Evolutionary conservation across 2,797 vertebrate species (phyloP).

Genomic region (Micropoecilia bifurca): DNA sequence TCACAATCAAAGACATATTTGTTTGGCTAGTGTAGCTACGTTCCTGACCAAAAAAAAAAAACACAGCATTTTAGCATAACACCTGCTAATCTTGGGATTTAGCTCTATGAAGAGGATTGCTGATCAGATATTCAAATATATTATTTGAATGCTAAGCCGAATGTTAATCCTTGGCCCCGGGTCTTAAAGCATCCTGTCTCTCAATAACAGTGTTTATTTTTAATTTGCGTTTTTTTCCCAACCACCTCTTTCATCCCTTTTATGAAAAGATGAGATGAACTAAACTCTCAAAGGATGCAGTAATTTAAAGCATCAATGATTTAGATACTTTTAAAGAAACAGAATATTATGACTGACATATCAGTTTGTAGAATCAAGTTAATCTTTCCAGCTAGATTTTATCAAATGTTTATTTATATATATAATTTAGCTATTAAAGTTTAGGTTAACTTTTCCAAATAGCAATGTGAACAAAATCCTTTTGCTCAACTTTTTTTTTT

Average conservation of each 20-base stretch:
- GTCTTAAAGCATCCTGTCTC: slow-evolving; percentile 84
- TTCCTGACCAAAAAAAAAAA: slow-evolving; percentile 77
- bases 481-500: neutral
- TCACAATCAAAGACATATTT: slow-evolving; percentile 94
- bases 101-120: slow-evolving; percentile 83
- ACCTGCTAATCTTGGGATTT: slow-evolving; percentile 90
- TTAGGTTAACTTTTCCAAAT: neutral
- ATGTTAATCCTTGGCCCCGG: slow-evolving; percentile 86
- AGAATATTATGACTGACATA: slow-evolving; percentile 19
- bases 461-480: neutral
- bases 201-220: slow-evolving; percentile 87
- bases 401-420: neutral
- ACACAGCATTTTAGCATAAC: slow-evolving; percentile 87
- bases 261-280: slow-evolving; percentile 23
- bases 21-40: slow-evolving; percentile 92
- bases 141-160: slow-evolving; percentile 90
- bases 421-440: neutral
- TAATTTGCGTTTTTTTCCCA: slow-evolving; percentile 73
- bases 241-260: slow-evolving; percentile 25
- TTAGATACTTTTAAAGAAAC: slow-evolving; percentile 5
- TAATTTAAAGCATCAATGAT: slow-evolving; percentile 38
- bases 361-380: neutral
- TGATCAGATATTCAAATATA: slow-evolving; percentile 92
- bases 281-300: slow-evolving; percentile 18
- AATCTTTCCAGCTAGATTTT: neutral